Conservation (phyloP, 2,797 vertebrate species). For the Urocyon cinereoargenteus region DNA sequence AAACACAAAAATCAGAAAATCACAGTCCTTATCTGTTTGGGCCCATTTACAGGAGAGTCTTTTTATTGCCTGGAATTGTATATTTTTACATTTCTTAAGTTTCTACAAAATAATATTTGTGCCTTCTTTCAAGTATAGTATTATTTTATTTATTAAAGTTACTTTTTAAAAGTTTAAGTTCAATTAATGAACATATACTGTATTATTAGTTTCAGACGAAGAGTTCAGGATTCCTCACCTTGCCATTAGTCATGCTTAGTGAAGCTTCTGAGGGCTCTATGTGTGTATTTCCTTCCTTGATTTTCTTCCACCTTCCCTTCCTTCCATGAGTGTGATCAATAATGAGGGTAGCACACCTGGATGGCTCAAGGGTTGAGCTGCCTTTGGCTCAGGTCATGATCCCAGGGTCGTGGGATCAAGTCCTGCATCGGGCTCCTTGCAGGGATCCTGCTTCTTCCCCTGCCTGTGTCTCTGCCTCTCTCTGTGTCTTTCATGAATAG, state of each 20-base stretch:
- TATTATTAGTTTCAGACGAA: too few relatives aligned
- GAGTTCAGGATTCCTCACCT: not conserved
- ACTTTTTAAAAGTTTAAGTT: too few relatives aligned
- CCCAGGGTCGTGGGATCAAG: too few relatives aligned
- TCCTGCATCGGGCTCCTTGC: too few relatives aligned
- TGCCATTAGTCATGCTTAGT: not conserved
- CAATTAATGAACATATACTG: too few relatives aligned
- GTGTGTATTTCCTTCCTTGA: not conserved
- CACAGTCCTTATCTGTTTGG: not conserved
- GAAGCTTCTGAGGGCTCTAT: fast-evolving
- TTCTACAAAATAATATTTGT: not conserved
- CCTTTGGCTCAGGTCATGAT: too few relatives aligned
- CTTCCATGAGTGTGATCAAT: not conserved
- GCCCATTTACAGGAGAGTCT: not conserved
- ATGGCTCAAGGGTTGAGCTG: too few relatives aligned
- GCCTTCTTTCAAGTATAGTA: not conserved
- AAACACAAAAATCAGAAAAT: not conserved
- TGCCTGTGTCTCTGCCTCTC: too few relatives aligned
- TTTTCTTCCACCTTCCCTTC: not conserved
- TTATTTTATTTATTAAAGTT: too few relatives aligned
- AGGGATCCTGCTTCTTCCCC: too few relatives aligned
- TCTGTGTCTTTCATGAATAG: too few relatives aligned
- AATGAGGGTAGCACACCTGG: not conserved
- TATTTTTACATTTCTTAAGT: not conserved
- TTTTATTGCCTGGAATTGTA: not conserved